Conservation (phyloP, 1,140 invertebrate genomes). For the Bombus pascuorum region DNA sequence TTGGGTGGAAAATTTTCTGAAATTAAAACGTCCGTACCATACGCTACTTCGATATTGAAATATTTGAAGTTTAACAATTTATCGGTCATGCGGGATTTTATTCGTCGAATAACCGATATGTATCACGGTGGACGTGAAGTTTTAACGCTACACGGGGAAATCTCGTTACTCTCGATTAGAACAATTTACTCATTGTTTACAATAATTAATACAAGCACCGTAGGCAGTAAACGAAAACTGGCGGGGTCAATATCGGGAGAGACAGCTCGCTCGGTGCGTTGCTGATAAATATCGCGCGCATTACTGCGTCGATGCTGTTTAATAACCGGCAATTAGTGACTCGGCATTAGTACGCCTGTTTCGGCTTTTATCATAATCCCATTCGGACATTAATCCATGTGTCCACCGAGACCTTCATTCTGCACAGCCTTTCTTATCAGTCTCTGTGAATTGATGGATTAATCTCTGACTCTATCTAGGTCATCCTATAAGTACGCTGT, state of each 20-base stretch:
- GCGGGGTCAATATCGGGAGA: conserved; percentile 33
- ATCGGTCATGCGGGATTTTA: too few species aligned
- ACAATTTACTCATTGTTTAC: conserved; percentile 59
- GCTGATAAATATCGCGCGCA: conserved; percentile 40
- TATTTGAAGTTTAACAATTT: neutral
- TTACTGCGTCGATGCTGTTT: conserved; percentile 46
- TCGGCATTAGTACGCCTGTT: conserved; percentile 50
- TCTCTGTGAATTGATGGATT: neutral
- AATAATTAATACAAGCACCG: conserved; percentile 52
- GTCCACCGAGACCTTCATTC: conserved; percentile 1
- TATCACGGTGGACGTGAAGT: neutral
- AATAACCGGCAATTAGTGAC: conserved; percentile 62
- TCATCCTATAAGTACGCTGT: neutral
- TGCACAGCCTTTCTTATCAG: neutral
- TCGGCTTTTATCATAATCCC: conserved; percentile 61
- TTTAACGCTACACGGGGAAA: neutral
- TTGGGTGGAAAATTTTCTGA: neutral
- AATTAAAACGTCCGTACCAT: neutral
- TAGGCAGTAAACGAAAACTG: conserved; percentile 10
- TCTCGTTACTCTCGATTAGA: conserved; percentile 58
- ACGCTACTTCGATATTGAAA: neutral
- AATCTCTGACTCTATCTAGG: neutral
- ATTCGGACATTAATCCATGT: conserved; percentile 53
- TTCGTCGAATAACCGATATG: neutral
- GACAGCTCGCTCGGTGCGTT: neutral